These are phyloP conservation scores for Spodoptera picta DNA, from an alignment of 2,888 invertebrate genomes.

Conservation along the genomic window DNA sequence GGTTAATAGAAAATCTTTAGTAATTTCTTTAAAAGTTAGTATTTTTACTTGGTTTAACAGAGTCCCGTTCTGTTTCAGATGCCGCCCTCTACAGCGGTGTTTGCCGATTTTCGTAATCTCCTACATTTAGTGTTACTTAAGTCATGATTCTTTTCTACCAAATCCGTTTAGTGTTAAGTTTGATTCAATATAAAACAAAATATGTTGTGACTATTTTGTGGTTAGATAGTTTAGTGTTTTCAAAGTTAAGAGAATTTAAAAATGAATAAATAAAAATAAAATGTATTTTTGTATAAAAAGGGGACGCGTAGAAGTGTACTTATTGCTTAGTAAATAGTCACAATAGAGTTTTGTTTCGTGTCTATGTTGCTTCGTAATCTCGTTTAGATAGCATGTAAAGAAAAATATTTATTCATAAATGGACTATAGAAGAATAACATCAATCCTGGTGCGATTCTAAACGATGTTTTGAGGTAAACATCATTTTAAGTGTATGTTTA, in stretches of 20 bases:
- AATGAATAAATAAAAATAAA: constrained; percentile 2
- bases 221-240: constrained; percentile 11
- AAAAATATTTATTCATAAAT: constrained; percentile 43
- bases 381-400: constrained; percentile 33
- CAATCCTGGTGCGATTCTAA: constrained; percentile 18
- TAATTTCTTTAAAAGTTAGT: no score
- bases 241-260: constrained; percentile 3
- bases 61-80: constrained; percentile 56
- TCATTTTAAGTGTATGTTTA: constrained; percentile 43
- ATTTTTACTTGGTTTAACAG: constrained; percentile 1
- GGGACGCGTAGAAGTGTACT: constrained; percentile 50
- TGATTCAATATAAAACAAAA: constrained; percentile 56
- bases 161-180: constrained; percentile 71
- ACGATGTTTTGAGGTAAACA: constrained; percentile 33
- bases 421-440: constrained; percentile 14
- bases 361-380: constrained; percentile 27
- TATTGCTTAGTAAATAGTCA: constrained; percentile 61
- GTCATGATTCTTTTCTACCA: constrained; percentile 78
- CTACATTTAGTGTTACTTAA: constrained; percentile 68
- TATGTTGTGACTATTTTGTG: constrained; percentile 69
- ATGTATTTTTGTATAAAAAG: constrained; percentile 35
- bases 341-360: constrained; percentile 60
- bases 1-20: no score
- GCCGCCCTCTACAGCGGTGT: constrained; percentile 25
- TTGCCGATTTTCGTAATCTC: constrained; percentile 73